These are phyloP conservation scores for Cheilosia soror DNA, from an alignment of 2,888 invertebrate species.

Conservation along the genomic window DNA sequence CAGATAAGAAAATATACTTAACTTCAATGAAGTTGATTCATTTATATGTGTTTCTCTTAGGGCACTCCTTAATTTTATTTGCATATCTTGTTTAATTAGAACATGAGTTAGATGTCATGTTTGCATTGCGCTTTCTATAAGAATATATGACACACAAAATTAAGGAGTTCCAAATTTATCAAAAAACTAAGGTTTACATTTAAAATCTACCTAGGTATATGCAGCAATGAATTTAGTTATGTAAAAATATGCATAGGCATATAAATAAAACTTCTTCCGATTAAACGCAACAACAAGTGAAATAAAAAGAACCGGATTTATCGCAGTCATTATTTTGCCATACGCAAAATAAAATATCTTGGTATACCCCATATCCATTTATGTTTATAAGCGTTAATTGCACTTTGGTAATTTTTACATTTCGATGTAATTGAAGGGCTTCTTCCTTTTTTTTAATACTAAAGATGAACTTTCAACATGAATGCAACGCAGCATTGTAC, in stretches of 20 bases:
- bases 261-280: neutral
- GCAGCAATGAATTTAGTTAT: neutral
- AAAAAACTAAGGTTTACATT: neutral
- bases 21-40: neutral
- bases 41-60: conserved; percentile 23
- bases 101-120: conserved; percentile 11
- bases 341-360: conserved; percentile 6
- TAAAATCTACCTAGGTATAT: neutral
- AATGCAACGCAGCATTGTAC: no score
- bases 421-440: conserved; percentile 34
- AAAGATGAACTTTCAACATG: no score
- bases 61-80: conserved; percentile 65
- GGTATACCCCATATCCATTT: neutral
- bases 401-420: neutral
- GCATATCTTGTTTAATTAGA: conserved; percentile 52
- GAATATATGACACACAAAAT: conserved; percentile 2
- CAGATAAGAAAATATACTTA: conserved; percentile 9
- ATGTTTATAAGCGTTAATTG: conserved; percentile 21
- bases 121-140: conserved; percentile 13
- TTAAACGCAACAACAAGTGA: conserved; percentile 12
- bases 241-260: conserved; percentile 5
- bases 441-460: neutral
- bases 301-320: conserved; percentile 18
- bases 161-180: conserved; percentile 4
- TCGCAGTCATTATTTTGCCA: neutral